Evolutionary conservation across 1,140 invertebrate genomes (phyloP).

Genomic region (Heterodera schachtii): DNA sequence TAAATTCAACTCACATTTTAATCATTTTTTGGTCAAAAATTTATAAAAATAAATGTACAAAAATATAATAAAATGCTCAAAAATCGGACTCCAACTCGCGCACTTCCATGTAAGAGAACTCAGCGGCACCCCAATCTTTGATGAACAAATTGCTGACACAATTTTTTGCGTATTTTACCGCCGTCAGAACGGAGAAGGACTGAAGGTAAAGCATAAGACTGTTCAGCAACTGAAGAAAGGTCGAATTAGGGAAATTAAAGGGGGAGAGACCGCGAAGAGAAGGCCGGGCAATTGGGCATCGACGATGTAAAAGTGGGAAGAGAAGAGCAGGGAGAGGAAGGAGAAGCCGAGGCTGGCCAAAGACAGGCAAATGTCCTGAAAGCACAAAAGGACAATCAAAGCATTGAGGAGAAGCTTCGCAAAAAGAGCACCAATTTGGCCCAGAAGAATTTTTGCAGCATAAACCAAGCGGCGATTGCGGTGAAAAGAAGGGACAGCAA

Average conservation of each 20-base stretch:
- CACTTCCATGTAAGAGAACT: constrained; percentile 9
- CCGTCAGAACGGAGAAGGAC: neutral
- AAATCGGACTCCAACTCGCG: constrained; percentile 7
- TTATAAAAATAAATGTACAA: neutral
- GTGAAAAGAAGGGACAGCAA: constrained; percentile 3
- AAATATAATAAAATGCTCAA: neutral
- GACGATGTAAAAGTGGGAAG: neutral
- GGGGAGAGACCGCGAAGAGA: neutral
- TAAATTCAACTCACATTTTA: too few relatives aligned
- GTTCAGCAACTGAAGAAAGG: constrained; percentile 2
- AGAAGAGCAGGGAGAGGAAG: neutral
- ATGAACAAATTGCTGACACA: constrained; percentile 17
- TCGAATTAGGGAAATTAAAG: neutral
- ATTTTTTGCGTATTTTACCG: constrained; percentile 1
- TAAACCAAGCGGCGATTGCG: constrained; percentile 1
- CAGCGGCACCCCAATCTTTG: constrained; percentile 15
- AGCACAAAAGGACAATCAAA: neutral
- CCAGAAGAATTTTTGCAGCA: constrained; percentile 15
- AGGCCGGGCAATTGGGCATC: constrained; percentile 4
- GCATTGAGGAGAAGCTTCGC: too few relatives aligned
- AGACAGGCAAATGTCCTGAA: neutral
- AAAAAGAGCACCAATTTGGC: neutral
- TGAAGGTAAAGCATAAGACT: neutral
- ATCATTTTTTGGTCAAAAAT: too few relatives aligned
- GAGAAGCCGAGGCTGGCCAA: neutral